Conservation (phyloP, 2,113 vertebrate species). For the Prionailurus bengalensis region DNA sequence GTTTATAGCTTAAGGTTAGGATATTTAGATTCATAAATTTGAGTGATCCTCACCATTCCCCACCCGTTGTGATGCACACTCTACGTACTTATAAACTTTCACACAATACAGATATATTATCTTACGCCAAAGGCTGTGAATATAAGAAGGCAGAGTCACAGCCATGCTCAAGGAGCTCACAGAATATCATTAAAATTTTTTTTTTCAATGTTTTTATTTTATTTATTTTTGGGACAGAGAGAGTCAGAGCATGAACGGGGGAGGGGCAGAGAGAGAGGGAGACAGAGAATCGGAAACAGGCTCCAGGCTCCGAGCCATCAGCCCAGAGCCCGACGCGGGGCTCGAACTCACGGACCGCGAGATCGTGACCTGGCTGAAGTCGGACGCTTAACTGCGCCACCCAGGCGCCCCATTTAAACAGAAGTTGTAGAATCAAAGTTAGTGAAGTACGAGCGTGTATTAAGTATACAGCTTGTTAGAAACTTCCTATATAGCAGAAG, state of each 20-base stretch:
- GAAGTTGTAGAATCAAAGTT: not conserved
- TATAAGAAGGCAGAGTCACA: not conserved
- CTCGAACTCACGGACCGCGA: too few relatives aligned
- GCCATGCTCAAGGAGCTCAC: not conserved
- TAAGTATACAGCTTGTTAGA: not conserved
- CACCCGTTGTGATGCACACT: not conserved
- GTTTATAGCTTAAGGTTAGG: not conserved
- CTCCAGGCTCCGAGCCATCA: too few relatives aligned
- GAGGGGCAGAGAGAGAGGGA: too few relatives aligned
- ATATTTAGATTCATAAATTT: slow-evolving; percentile 31
- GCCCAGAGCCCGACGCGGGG: too few relatives aligned
- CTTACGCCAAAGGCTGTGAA: not conserved
- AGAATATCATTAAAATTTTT: not conserved
- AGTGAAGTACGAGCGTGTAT: not conserved
- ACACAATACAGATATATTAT: not conserved
- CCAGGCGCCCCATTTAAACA: not conserved
- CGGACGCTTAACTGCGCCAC: too few relatives aligned
- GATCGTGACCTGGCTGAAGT: too few relatives aligned
- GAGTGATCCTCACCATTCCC: not conserved
- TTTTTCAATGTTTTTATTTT: too few relatives aligned
- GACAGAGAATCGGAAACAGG: too few relatives aligned
- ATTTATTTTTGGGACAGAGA: too few relatives aligned
- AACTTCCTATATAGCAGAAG: not conserved
- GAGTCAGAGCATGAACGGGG: too few relatives aligned
- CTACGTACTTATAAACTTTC: not conserved